Conservation (phyloP, 2,888 invertebrate species). For the Dendrolimus houi region DNA sequence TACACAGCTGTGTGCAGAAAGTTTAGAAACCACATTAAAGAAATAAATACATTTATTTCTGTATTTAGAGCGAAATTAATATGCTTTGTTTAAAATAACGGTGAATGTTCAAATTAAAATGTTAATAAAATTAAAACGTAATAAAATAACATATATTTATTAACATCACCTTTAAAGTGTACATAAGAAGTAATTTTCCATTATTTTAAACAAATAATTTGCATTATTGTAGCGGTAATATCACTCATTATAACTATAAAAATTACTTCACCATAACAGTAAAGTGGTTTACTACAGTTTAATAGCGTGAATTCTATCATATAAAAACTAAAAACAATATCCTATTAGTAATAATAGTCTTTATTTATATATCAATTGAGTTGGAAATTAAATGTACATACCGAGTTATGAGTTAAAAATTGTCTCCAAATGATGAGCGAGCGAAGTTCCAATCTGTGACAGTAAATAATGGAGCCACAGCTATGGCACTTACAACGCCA, state of each 20-base stretch:
- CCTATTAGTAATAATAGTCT: neutral
- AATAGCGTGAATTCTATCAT: neutral
- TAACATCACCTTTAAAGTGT: neutral
- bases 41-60: too few relatives aligned
- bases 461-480: conserved; percentile 57
- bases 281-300: neutral
- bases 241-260: neutral
- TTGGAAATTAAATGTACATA: conserved; percentile 10
- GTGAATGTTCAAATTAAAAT: neutral
- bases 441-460: conserved; percentile 45
- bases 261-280: neutral
- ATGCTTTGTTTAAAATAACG: too few relatives aligned
- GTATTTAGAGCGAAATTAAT: too few relatives aligned
- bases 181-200: neutral
- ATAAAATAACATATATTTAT: neutral
- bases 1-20: too few relatives aligned
- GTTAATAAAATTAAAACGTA: neutral
- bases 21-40: too few relatives aligned
- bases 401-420: conserved; percentile 7
- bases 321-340: neutral
- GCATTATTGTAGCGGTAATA: conserved; percentile 6
- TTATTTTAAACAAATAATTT: neutral
- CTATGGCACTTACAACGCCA: conserved; percentile 51
- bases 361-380: conserved; percentile 3
- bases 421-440: conserved; percentile 38